These are phyloP conservation scores for Tapirus indicus DNA, from an alignment of 2,797 vertebrate genomes.

Conservation along the genomic window DNA sequence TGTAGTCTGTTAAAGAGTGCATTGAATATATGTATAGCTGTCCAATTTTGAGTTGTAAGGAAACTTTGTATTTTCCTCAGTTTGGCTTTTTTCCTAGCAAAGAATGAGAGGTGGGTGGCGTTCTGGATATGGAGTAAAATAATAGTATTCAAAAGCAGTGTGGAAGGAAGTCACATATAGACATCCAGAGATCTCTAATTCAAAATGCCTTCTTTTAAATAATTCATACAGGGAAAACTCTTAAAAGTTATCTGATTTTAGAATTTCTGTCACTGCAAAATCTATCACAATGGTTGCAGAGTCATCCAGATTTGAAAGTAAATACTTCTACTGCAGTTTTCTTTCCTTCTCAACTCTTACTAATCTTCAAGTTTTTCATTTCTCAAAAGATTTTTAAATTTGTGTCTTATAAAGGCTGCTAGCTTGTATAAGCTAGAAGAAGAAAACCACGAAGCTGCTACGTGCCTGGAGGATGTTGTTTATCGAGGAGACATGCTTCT, in stretches of 20 bases:
- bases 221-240: background rate
- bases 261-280: background rate
- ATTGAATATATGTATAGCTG: background rate
- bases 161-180: background rate
- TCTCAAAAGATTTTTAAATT: constrained; percentile 44
- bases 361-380: constrained; percentile 45
- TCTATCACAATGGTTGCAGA: background rate
- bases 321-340: background rate
- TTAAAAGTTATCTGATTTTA: background rate
- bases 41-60: background rate
- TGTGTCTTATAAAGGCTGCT: constrained; percentile 90
- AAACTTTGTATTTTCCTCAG: background rate
- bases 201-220: constrained; percentile 29
- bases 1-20: background rate
- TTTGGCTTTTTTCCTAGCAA: constrained; percentile 24
- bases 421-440: constrained; percentile 97
- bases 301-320: constrained; percentile 51
- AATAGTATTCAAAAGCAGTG: background rate
- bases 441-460: constrained; percentile 97
- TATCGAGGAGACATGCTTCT: constrained; percentile 95
- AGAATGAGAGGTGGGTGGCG: background rate
- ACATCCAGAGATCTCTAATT: background rate
- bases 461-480: constrained; percentile 96
- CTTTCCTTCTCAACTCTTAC: background rate
- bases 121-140: background rate